Percentiles rank a stretch among this genome's conserved stretches.
phyloP scores from a whole-genome alignment of 2,888 invertebrate genomes.

The Euplagia quadripunctaria region DNA sequence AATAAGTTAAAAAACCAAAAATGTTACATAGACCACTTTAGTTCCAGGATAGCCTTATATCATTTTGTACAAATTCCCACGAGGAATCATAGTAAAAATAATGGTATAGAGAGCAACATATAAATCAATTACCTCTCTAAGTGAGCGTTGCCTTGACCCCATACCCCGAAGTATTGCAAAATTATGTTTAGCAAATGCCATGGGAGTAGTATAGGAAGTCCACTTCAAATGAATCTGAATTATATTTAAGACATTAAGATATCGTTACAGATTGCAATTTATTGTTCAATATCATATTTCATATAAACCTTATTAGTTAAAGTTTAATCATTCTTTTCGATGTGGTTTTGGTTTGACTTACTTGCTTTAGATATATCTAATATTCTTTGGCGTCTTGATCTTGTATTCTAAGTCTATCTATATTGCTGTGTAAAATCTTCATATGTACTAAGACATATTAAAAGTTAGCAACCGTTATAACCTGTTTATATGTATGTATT shows the following conservation, averaged over 20 bases:
- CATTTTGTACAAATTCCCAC: neutral
- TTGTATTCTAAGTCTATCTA: too few species aligned
- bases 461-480: too few species aligned
- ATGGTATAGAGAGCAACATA: neutral
- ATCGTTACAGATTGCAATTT: conserved; percentile 10
- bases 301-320: neutral
- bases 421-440: too few species aligned
- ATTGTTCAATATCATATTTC: conserved; percentile 3
- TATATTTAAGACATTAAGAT: conserved; percentile 15
- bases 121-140: conserved; percentile 13
- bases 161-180: conserved; percentile 20
- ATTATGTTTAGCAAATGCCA: conserved; percentile 28
- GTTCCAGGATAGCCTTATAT: too few species aligned
- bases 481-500: too few species aligned
- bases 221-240: conserved; percentile 21
- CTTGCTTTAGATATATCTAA: neutral
- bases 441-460: too few species aligned
- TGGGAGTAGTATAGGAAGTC: conserved; percentile 23
- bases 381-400: neutral
- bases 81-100: conserved; percentile 11
- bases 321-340: neutral
- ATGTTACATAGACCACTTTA: neutral
- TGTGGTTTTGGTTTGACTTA: too few species aligned
- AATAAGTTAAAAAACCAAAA: too few species aligned
- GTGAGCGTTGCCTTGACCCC: conserved; percentile 18